Conservation (phyloP, 2,888 invertebrate species). For the Cheilosia pagana region DNA sequence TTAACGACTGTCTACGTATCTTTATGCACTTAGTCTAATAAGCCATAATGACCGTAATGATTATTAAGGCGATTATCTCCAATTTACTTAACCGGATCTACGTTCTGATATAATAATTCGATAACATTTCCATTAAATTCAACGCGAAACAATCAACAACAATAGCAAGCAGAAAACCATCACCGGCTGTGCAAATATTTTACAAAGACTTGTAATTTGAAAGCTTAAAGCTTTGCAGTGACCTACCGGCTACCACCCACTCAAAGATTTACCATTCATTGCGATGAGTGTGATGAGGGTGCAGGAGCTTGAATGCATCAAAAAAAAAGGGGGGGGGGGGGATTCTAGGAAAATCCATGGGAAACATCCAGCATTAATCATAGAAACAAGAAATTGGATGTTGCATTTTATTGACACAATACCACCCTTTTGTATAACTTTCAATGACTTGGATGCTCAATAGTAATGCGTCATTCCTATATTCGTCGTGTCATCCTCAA, state of each 20-base stretch:
- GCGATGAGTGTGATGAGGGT: neutral
- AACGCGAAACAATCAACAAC: too few relatives aligned
- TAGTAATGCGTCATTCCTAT: conserved; percentile 50
- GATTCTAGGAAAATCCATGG: neutral
- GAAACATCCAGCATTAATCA: neutral
- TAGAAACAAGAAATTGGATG: too few relatives aligned
- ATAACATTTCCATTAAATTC: too few relatives aligned
- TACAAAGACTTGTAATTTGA: neutral
- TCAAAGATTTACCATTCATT: neutral
- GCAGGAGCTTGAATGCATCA: neutral
- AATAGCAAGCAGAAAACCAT: too few relatives aligned
- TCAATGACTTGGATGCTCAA: neutral
- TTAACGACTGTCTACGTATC: too few relatives aligned
- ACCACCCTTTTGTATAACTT: neutral
- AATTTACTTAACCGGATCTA: too few relatives aligned
- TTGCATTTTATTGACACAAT: too few relatives aligned
- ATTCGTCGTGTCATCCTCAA: neutral
- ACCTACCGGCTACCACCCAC: conserved; percentile 3
- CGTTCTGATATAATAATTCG: too few relatives aligned
- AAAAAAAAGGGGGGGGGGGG: neutral
- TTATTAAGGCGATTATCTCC: too few relatives aligned
- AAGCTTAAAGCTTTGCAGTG: neutral
- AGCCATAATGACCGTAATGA: too few relatives aligned
- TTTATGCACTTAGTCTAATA: too few relatives aligned
- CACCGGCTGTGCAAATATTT: too few relatives aligned